Base-by-base conservation (phyloP, 2,797 vertebrate species). In the Chrosomus eos region DNA sequence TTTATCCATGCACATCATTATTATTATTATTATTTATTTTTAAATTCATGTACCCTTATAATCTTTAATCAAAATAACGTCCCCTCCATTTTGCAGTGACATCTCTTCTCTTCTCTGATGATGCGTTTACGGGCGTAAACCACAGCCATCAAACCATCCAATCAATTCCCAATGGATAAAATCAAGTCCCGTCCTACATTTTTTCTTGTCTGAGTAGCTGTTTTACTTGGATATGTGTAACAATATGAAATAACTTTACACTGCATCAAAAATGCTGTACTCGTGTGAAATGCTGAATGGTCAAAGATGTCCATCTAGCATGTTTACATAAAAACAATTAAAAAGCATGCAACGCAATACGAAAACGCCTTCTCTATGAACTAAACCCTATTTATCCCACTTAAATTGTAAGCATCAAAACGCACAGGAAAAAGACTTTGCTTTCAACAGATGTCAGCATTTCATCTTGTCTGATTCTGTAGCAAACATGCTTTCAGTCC, bases 391-490 rank as follows among this genome's bases (percentile, higher is more conserved):
- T 73, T 31, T 11, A 2, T 51, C 72, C 18, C 28, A 13, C 31
- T 53, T 74, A 53, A 53, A 74, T 7, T 0, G 10, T 33, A 73
- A 73, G 18, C 9, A 73, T 51, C 18, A 73, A 51, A 73, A 48
- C 2, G 4, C 0, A 5, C n/a, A 10, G 4, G 71, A 51, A 31
- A 31, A 8, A 51, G 43, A 13, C 45, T 48, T 45, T 72, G 70
- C n/a, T 28, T 45, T 48, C 18, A 51, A 60, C 33, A 77, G 33
- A 77, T 77, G 68, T 79, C 33, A 76, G 68, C 74, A 85, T 80
- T 68, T 80, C 31, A 14, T 70, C 64, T 75, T 18, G 0, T 10
- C 23, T 28, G 23, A 16, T 60, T 40, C 28, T 40, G 16, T 43
- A 28, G 23, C 75, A 77, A 60, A 60, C 36, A 77, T 58, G 8